Evolutionary conservation across 2,113 vertebrate genomes (phyloP).

Genomic region (Channa argus): DNA sequence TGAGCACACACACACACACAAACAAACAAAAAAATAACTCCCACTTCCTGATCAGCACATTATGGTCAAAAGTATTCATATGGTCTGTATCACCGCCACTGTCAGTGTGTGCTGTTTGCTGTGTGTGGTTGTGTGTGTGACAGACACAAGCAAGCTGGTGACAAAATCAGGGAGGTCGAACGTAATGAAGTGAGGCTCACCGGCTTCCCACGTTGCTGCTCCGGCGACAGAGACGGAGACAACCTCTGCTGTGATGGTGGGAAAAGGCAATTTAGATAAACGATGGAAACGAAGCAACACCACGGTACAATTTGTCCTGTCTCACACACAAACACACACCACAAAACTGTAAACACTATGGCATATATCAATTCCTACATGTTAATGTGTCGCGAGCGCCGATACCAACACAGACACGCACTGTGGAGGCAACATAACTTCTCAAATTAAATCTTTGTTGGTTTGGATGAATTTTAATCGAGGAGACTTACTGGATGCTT

Average conservation of each 20-base stretch:
- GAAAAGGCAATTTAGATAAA: slow-evolving; percentile 20
- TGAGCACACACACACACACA: neutral
- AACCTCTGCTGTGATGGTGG: slow-evolving; percentile 34
- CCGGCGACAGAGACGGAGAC: slow-evolving; percentile 19
- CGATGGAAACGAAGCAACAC: slow-evolving; percentile 30
- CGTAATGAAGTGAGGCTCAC: slow-evolving; percentile 24
- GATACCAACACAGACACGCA: no score
- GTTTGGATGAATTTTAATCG: no score
- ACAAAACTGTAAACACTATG: no score
- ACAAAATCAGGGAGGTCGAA: slow-evolving; percentile 21
- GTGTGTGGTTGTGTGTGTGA: slow-evolving; percentile 11
- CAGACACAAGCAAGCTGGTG: neutral
- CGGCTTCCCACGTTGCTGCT: slow-evolving; percentile 20
- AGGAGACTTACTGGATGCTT: no score
- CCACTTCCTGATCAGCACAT: slow-evolving; percentile 34
- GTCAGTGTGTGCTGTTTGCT: slow-evolving; percentile 11
- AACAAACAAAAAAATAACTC: slow-evolving; percentile 2
- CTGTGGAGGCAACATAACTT: no score
- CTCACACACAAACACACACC: neutral
- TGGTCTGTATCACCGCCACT: neutral
- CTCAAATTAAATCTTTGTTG: no score
- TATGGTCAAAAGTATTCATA: slow-evolving; percentile 29
- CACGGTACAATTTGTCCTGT: neutral
- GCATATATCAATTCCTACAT: no score
- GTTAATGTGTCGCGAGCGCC: no score